These are phyloP conservation scores for Nanger granti DNA, from an alignment of 2,113 vertebrate genomes.

Conservation along the genomic window DNA sequence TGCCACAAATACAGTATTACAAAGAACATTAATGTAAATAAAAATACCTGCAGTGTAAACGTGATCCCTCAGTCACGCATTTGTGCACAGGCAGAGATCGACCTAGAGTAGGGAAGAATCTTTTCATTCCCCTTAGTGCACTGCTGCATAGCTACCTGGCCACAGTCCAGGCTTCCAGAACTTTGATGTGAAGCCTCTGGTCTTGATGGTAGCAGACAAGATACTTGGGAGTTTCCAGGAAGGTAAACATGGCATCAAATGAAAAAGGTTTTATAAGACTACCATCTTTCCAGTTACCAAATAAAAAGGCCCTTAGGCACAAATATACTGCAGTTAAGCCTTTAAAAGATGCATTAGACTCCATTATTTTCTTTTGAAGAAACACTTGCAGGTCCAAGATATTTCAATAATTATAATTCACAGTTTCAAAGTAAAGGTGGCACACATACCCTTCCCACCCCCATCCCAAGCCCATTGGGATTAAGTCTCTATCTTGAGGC, in stretches of 20 bases:
- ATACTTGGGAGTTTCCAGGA: background rate
- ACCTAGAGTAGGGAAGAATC: constrained; percentile 12
- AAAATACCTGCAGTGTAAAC: background rate
- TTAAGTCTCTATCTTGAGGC: constrained; percentile 84
- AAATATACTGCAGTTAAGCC: background rate
- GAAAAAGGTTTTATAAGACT: background rate
- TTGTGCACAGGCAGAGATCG: constrained; percentile 43
- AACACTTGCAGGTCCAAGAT: background rate
- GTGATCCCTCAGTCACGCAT: constrained; percentile 8
- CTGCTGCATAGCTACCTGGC: constrained; percentile 48
- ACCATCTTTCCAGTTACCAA: background rate
- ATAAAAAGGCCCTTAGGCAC: constrained; percentile 22
- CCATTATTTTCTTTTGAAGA: background rate
- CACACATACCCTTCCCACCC: background rate
- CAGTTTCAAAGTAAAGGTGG: constrained; percentile 60
- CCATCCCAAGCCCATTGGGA: background rate
- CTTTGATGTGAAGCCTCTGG: background rate
- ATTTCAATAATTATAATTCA: constrained; percentile 44
- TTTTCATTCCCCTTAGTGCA: constrained; percentile 48
- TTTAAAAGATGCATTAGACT: background rate
- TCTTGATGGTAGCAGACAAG: background rate
- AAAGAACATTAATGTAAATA: constrained; percentile 34
- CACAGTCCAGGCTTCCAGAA: background rate
- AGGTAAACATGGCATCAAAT: background rate
- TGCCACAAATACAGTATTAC: constrained; percentile 50